A percentile compares a stretch with the other conserved stretches of the same genome.
Evolutionary conservation across 2,797 vertebrate genomes (phyloP).

Genomic region (Ctenopoma multispine): DNA sequence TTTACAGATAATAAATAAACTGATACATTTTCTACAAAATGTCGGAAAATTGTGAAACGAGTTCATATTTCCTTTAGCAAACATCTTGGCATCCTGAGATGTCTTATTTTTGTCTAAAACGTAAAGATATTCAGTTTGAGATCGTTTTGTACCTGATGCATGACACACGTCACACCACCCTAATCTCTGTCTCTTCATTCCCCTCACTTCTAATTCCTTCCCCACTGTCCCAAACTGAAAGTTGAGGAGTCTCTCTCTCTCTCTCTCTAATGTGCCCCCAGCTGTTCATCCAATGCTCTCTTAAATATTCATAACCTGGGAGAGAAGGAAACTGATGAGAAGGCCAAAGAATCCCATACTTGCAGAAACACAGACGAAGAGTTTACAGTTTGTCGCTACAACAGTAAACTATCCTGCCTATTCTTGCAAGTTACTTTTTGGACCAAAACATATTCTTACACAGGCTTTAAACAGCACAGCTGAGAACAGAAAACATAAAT

Average conservation of each 20-base stretch:
- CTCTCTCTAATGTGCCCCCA: conserved; percentile 22
- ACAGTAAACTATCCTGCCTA: background rate
- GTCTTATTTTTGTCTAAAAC: background rate
- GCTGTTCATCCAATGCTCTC: conserved; percentile 54
- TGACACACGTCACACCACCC: conserved; percentile 15
- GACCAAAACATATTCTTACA: background rate
- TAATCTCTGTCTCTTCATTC: conserved; percentile 5
- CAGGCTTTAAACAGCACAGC: background rate
- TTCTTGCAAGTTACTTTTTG: background rate
- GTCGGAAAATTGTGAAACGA: background rate
- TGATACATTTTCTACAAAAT: no score
- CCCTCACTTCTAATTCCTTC: conserved; percentile 14
- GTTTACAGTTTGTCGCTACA: background rate
- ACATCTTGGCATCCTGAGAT: background rate
- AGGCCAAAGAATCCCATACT: conserved; percentile 28
- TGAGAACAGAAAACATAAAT: background rate
- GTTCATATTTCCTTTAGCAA: background rate
- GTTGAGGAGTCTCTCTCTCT: conserved; percentile 20
- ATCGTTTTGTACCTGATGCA: conserved; percentile 13
- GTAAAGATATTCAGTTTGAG: conserved; percentile 1
- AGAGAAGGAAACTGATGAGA: conserved; percentile 38
- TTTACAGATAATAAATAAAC: background rate
- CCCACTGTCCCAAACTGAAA: conserved; percentile 37
- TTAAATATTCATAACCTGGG: conserved; percentile 70
- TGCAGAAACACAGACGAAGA: conserved; percentile 12